Conservation (phyloP, 2,113 vertebrate species). For the Colaptes auratus region DNA sequence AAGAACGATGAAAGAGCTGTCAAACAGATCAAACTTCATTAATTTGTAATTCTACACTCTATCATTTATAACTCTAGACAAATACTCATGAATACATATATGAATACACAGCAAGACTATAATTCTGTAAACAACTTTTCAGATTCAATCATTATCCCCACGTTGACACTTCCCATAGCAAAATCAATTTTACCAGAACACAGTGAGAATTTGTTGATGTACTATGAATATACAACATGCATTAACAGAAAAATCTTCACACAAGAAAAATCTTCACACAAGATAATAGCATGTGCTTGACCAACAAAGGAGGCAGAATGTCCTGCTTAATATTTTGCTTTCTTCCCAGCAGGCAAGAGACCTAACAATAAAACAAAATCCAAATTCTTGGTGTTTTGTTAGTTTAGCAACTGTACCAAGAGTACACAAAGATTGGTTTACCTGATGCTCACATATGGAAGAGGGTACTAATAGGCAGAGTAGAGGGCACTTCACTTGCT, state of each 20-base stretch:
- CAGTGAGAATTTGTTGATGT: not conserved
- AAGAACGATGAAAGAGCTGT: not conserved
- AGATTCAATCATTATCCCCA: not conserved
- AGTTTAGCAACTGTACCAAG: slow-evolving; percentile 4
- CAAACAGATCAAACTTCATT: slow-evolving; percentile 30
- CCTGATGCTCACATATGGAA: not conserved
- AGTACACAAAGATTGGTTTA: not conserved
- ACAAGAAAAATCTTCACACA: not conserved
- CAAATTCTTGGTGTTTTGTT: not conserved
- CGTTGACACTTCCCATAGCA: not conserved
- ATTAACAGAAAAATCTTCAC: not conserved
- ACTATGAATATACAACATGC: not conserved
- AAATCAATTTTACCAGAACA: not conserved
- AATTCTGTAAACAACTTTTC: not conserved
- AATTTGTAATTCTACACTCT: not conserved
- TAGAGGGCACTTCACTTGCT: not conserved
- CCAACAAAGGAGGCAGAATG: not conserved
- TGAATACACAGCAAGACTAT: not conserved
- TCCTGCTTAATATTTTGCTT: not conserved
- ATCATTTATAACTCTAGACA: not conserved
- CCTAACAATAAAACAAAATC: not conserved
- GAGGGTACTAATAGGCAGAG: not conserved
- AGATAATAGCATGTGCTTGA: not conserved
- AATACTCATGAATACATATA: not conserved
- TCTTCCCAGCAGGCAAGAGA: not conserved